A percentile compares a stretch with the other conserved stretches of the same genome.
Conservation (phyloP, 2,888 invertebrate genomes). For the Synanthedon formicaeformis region DNA sequence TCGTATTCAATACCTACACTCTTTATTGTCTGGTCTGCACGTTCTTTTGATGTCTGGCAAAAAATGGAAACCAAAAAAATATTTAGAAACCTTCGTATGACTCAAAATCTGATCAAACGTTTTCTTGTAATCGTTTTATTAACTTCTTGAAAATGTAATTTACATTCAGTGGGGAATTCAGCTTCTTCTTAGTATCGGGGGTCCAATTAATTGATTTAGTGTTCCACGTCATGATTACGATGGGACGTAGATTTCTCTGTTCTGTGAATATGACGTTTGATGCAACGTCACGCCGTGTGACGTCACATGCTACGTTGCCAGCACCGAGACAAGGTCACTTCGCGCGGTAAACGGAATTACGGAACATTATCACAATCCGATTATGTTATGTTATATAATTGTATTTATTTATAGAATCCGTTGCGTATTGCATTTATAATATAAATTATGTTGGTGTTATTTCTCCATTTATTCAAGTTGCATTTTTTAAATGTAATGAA, state of each 20-base stretch:
- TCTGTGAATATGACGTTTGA: constrained; percentile 13
- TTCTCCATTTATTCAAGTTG: no score
- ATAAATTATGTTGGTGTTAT: no score
- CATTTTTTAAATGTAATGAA: no score
- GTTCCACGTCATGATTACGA: neutral
- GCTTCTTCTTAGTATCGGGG: neutral
- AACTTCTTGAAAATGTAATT: neutral
- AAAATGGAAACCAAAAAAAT: no score
- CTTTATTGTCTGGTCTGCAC: neutral
- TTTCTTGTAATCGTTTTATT: neutral
- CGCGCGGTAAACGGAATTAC: constrained; percentile 23
- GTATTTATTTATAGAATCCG: constrained; percentile 9
- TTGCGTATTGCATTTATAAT: neutral
- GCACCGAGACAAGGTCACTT: constrained; percentile 28
- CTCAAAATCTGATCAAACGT: neutral
- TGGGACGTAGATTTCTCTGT: neutral
- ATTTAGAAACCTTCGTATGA: neutral
- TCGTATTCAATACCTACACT: no score
- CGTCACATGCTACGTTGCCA: constrained; percentile 10
- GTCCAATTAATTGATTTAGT: neutral
- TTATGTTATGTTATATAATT: constrained; percentile 31
- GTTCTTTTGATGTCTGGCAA: neutral
- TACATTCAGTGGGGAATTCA: neutral
- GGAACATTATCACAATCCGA: constrained; percentile 30
- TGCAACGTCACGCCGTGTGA: constrained; percentile 14